phyloP scores from a whole-genome alignment of 92 coral and sea anemone species.

The Blastomussa wellsi region DNA sequence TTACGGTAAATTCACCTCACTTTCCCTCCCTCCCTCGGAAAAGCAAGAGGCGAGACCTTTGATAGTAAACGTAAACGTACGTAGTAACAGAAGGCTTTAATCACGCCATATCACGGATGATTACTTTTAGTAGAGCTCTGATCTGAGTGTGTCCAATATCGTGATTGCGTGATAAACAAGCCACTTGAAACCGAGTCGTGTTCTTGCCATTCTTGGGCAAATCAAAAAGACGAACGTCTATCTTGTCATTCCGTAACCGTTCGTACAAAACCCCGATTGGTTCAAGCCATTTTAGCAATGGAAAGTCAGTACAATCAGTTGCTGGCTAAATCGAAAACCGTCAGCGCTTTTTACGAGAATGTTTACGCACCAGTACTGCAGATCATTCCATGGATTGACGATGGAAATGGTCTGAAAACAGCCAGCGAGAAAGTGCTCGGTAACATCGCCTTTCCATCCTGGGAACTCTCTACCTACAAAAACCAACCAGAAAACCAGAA shows the following conservation, averaged over 20 bases:
- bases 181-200: background rate
- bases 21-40: background rate
- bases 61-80: background rate
- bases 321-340: conserved; percentile 59
- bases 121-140: too few species aligned
- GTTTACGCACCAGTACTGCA: conserved; percentile 64
- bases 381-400: conserved; percentile 66
- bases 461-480: conserved; percentile 57
- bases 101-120: background rate
- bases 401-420: conserved; percentile 57
- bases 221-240: background rate
- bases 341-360: conserved; percentile 61
- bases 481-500: conserved; percentile 41
- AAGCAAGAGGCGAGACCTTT: background rate
- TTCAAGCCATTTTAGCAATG: conserved; percentile 27
- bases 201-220: background rate
- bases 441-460: conserved; percentile 63
- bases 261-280: too few species aligned
- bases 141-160: too few species aligned
- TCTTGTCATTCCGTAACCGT: background rate
- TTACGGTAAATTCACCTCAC: too few species aligned
- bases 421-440: conserved; percentile 68
- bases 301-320: conserved; percentile 67
- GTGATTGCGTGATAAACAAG: background rate
- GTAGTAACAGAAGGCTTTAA: too few species aligned